Evolutionary conservation across 2,888 invertebrate genomes (phyloP).

Genomic region (Eupithecia centaureata): DNA sequence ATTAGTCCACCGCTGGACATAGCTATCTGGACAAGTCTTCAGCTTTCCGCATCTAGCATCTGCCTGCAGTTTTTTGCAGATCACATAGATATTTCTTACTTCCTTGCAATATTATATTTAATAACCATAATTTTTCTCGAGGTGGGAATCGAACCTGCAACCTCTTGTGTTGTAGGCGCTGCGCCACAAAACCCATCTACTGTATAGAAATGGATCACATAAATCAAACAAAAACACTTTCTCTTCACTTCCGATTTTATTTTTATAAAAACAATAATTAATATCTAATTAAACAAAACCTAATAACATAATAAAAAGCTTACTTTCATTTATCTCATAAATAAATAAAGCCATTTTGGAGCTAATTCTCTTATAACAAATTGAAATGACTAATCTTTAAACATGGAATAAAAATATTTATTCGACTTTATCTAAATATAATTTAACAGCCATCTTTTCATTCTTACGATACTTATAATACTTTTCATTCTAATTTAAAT

Average conservation of each 20-base stretch:
- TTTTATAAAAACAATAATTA: background rate
- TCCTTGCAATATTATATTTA: too few relatives aligned
- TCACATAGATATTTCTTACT: too few relatives aligned
- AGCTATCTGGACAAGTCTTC: too few relatives aligned
- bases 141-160: too few relatives aligned
- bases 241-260: background rate
- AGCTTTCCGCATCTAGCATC: too few relatives aligned
- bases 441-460: constrained; percentile 53
- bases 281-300: background rate
- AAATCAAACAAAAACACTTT: background rate
- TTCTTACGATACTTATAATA: too few relatives aligned
- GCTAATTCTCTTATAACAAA: background rate
- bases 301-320: background rate
- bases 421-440: constrained; percentile 43
- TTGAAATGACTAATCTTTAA: constrained; percentile 8
- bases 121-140: too few relatives aligned
- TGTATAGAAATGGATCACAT: too few relatives aligned
- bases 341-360: background rate
- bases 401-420: constrained; percentile 32
- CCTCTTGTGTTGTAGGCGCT: too few relatives aligned
- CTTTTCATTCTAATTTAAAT: constrained; percentile 35
- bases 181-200: too few relatives aligned
- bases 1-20: too few relatives aligned
- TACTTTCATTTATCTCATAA: background rate
- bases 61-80: too few relatives aligned